A percentile compares a stretch with the other conserved stretches of the same genome.
Evolutionary conservation across 2,888 invertebrate species (phyloP).

Genomic region (Eumerus sabulonum): DNA sequence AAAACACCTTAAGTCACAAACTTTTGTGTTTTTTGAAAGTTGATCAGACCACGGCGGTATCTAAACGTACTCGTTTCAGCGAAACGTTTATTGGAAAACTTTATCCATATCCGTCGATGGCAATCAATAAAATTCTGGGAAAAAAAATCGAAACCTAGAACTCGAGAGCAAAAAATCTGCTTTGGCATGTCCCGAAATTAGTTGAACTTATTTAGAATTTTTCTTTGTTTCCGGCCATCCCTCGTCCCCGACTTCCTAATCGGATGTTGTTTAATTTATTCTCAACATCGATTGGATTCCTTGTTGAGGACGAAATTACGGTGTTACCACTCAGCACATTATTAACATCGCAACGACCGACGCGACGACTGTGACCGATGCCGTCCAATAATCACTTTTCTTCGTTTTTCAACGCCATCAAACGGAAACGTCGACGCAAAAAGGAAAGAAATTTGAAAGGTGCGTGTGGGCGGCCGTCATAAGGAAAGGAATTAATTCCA

Average conservation of each 20-base stretch:
- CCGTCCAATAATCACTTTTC: neutral
- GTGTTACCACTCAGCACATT: conserved; percentile 63
- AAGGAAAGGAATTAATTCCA: conserved; percentile 66
- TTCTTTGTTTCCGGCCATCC: conserved; percentile 4
- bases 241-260: conserved; percentile 8
- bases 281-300: conserved; percentile 38
- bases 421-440: conserved; percentile 3
- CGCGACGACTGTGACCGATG: neutral
- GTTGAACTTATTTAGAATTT: conserved; percentile 65
- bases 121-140: conserved; percentile 43
- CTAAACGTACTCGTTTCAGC: too few relatives aligned
- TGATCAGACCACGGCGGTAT: too few relatives aligned
- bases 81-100: conserved; percentile 62
- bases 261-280: conserved; percentile 66
- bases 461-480: conserved; percentile 13
- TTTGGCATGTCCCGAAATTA: conserved; percentile 63
- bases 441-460: neutral
- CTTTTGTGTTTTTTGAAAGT: too few relatives aligned
- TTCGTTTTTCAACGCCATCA: conserved; percentile 17
- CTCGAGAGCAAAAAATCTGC: conserved; percentile 30
- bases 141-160: neutral
- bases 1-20: too few relatives aligned
- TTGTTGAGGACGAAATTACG: conserved; percentile 54
- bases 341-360: conserved; percentile 52
- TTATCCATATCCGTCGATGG: conserved; percentile 41